A percentile compares a stretch with the other conserved stretches of the same genome.
phyloP scores from a whole-genome alignment of 2,888 invertebrate species.

The Leptinotarsa haldemani region DNA sequence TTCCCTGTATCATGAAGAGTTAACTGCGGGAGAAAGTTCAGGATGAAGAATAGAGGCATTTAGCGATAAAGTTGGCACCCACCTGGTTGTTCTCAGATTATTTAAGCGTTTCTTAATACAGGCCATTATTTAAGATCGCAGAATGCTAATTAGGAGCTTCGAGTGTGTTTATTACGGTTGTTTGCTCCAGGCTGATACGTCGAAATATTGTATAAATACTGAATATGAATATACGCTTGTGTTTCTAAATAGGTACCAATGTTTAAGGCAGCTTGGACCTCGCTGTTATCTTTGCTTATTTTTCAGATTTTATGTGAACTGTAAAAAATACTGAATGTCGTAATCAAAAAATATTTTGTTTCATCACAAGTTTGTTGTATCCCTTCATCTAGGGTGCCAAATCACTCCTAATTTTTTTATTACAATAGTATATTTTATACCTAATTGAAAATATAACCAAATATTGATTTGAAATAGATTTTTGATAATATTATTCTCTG shows the following conservation, averaged over 20 bases:
- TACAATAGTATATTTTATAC: too few relatives aligned
- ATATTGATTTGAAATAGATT: too few relatives aligned
- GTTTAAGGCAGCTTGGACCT: too few relatives aligned
- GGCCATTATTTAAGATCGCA: conserved; percentile 66
- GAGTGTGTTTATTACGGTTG: conserved; percentile 25
- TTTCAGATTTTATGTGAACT: too few relatives aligned
- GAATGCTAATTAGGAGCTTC: conserved; percentile 61
- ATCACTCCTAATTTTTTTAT: too few relatives aligned
- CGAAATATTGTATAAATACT: conserved; percentile 18
- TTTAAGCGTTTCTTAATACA: conserved; percentile 68
- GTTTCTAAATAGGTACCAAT: neutral
- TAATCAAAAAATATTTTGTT: too few relatives aligned
- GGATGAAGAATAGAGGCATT: conserved; percentile 64
- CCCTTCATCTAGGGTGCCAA: too few relatives aligned
- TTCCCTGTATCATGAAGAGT: conserved; percentile 17
- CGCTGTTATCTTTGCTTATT: too few relatives aligned
- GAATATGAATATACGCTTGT: neutral
- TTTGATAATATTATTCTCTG: too few relatives aligned
- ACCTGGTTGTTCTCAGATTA: conserved; percentile 68
- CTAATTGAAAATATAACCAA: too few relatives aligned
- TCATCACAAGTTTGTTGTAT: too few relatives aligned
- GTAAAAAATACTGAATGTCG: too few relatives aligned
- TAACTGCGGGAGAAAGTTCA: conserved; percentile 49
- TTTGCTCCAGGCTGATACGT: conserved; percentile 24
- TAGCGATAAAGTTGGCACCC: conserved; percentile 64